Evolutionary conservation across 1,140 invertebrate species (phyloP), one percentile per base, ranked within the genome.

Genomic region (Drosophila nebulosa): DNA sequence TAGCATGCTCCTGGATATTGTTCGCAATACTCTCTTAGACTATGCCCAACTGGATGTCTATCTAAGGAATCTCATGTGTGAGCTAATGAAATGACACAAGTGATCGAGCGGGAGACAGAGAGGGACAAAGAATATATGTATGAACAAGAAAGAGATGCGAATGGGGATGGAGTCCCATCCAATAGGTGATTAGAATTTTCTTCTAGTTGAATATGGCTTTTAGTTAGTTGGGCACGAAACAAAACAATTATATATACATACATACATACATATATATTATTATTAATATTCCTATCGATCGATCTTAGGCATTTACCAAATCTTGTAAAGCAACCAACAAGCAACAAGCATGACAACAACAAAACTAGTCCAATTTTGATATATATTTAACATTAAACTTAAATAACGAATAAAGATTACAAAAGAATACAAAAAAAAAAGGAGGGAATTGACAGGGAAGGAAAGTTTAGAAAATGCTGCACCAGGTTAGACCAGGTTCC

Each of bases 41-140:
- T 97, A 96, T 83, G 94, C 95, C 6, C 93, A 97, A 68, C 93
- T 97, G 91, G 94, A 96, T 77, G 90, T 93, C 24, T 97, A 97
- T 79, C 95, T 96, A 92, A 95, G 96, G 50, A 93, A 93, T 56
- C 73, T 91, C 4, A 91, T 91, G 90, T 61, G 77, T 14, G 90
- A 91, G 69, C 56, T 91, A 12, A 90, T 91, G 90, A 91, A 91
- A 68, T 91, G 52, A 46, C n/a, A 10, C 5, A 32, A 32, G 0
- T 10, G 16, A 46, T 3, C 9, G 16, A 46, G 39, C 7, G 7
- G 1, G 4, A 42, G 4, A 10, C 7, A 46, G 39, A 14, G 36
- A 39, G 39, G 7, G 16, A 1, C 4, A 9, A 7, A 4, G 16
- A 46, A 21, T 18, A 21, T 18, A n/a, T n/a, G n/a, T n/a, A n/a